A percentile compares a stretch with the other conserved stretches of the same genome.
Conservation (phyloP, 2,797 vertebrate genomes). For the Lepilemur septentrionalis region DNA sequence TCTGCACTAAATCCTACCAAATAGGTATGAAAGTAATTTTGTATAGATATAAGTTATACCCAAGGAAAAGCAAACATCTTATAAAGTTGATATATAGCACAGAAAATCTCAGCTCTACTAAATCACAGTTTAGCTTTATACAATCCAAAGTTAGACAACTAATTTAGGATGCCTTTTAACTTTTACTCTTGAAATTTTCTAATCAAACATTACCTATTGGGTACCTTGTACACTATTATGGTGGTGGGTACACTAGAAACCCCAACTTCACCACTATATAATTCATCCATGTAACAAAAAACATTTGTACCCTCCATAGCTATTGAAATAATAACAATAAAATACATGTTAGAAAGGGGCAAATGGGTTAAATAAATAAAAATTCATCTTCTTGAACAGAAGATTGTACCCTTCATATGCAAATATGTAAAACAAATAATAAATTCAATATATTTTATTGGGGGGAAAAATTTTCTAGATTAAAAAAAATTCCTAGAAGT, state of each 20-base stretch:
- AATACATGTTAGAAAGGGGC: not conserved
- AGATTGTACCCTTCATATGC: not conserved
- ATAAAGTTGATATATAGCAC: rapidly evolving
- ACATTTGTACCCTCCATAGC: not conserved
- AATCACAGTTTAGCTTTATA: not conserved
- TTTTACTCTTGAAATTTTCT: not conserved
- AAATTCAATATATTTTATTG: not conserved
- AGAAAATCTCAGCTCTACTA: not conserved
- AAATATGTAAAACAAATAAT: not conserved
- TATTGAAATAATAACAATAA: not conserved
- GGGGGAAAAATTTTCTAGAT: not conserved
- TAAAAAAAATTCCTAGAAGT: not conserved
- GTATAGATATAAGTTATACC: not conserved
- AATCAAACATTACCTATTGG: not conserved
- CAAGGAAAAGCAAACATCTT: not conserved
- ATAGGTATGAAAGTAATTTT: not conserved
- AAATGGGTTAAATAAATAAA: not conserved
- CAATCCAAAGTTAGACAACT: not conserved
- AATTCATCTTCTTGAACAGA: not conserved
- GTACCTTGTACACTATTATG: not conserved
- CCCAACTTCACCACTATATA: not conserved
- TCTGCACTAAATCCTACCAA: not conserved
- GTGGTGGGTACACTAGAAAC: not conserved
- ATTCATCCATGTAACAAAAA: not conserved
- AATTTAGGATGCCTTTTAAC: not conserved